phyloP scores from a whole-genome alignment of 2,113 vertebrate species.

The Cryptomyrus ogoouensis region DNA sequence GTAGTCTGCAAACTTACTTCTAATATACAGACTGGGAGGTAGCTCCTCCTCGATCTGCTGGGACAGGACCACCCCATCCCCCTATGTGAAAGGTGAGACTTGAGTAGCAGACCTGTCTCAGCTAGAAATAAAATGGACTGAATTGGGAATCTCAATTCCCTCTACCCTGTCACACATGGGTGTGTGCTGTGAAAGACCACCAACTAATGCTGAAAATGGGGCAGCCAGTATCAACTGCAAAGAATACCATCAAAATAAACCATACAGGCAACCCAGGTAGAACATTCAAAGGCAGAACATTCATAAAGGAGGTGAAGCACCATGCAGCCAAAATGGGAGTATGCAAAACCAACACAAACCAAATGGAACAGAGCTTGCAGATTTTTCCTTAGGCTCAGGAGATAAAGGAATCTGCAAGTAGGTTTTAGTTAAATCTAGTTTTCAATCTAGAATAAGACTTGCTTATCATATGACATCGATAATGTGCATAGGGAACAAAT shows the following conservation, averaged over 20 bases:
- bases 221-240: neutral
- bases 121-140: neutral
- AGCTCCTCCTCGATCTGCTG: neutral
- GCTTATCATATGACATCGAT: neutral
- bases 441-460: neutral
- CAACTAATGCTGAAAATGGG: neutral
- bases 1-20: neutral
- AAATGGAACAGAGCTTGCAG: neutral
- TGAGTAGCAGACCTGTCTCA: neutral
- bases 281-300: neutral
- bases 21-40: neutral
- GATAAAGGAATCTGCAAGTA: neutral
- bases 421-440: neutral
- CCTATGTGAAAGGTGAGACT: neutral
- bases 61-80: neutral
- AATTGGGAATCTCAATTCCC: neutral
- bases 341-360: neutral
- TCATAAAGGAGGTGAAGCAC: neutral
- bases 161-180: neutral
- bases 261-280: neutral
- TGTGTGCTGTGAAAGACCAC: neutral
- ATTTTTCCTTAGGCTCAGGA: neutral
- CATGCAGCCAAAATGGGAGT: neutral
- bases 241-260: neutral
- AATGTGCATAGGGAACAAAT: neutral